Conservation (phyloP, 2,797 vertebrate species). For the Prunella strophiata region DNA sequence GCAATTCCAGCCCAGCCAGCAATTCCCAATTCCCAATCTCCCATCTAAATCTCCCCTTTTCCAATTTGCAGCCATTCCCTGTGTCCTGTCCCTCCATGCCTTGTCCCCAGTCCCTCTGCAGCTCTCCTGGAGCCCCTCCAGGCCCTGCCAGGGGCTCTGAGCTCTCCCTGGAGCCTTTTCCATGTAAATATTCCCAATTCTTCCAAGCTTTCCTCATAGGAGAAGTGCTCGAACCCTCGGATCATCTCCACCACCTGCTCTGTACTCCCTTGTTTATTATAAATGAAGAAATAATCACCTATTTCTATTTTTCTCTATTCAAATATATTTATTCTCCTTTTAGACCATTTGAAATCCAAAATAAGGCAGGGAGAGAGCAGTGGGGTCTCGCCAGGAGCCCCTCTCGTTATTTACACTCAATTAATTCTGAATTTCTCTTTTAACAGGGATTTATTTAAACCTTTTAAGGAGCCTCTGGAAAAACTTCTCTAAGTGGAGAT, state of each 20-base stretch:
- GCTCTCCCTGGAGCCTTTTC: background rate
- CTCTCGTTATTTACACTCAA: accelerated
- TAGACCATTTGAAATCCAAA: background rate
- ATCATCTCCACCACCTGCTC: background rate
- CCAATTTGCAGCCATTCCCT: background rate
- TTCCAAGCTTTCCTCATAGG: background rate
- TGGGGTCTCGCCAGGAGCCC: background rate
- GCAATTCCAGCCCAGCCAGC: background rate
- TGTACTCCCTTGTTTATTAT: background rate
- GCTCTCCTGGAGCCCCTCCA: background rate
- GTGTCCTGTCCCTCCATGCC: background rate
- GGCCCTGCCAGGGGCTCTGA: background rate
- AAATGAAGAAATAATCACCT: background rate
- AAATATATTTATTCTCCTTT: background rate
- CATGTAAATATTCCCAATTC: background rate
- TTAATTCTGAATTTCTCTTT: background rate
- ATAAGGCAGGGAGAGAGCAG: background rate
- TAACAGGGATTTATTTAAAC: background rate
- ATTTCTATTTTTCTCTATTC: background rate
- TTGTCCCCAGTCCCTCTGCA: background rate
- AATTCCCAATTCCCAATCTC: background rate
- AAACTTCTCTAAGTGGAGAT: background rate
- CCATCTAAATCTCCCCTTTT: too few relatives aligned
- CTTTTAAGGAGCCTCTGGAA: background rate
- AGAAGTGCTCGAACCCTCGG: background rate